These are phyloP conservation scores for Drosophila vallismaia DNA, from an alignment of 2,888 invertebrate species.

Conservation along the genomic window DNA sequence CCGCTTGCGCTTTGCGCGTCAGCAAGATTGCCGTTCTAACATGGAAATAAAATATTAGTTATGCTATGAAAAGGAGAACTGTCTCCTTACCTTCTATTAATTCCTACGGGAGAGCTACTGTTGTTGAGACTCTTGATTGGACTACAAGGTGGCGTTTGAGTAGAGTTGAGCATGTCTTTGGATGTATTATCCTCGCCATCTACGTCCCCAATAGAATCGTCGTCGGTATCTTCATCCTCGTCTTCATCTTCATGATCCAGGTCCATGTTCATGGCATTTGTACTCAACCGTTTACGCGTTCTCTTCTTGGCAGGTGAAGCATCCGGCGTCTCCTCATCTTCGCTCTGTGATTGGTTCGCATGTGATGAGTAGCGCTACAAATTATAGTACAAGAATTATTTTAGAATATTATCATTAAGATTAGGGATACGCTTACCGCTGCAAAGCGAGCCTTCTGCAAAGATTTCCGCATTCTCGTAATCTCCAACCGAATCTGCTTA, in stretches of 20 bases:
- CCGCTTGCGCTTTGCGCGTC: slow-evolving; percentile 89
- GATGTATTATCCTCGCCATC: slow-evolving; percentile 69
- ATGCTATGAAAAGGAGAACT: too few species aligned
- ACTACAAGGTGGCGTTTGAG: slow-evolving; percentile 83
- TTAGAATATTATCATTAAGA: not conserved
- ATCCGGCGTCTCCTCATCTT: slow-evolving; percentile 74
- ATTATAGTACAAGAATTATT: not conserved
- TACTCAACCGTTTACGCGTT: slow-evolving; percentile 55
- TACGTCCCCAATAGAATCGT: slow-evolving; percentile 72
- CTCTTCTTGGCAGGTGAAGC: slow-evolving; percentile 58
- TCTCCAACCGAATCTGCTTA: slow-evolving; percentile 86
- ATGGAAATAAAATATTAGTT: not conserved
- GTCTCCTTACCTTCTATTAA: slow-evolving; percentile 81
- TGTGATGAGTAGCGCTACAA: slow-evolving; percentile 62
- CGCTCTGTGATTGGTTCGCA: slow-evolving; percentile 74
- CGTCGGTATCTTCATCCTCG: slow-evolving; percentile 71
- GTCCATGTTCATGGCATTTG: slow-evolving; percentile 63
- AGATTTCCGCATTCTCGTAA: slow-evolving; percentile 85
- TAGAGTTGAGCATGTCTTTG: slow-evolving; percentile 70
- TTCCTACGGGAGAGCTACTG: slow-evolving; percentile 83
- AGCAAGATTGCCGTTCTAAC: slow-evolving; percentile 90
- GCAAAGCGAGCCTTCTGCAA: slow-evolving; percentile 80
- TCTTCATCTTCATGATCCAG: slow-evolving; percentile 68
- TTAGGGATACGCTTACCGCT: slow-evolving; percentile 65
- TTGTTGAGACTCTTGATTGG: slow-evolving; percentile 83